Base-by-base conservation (phyloP, 2,888 invertebrate species). In the Athalia circularis region DNA sequence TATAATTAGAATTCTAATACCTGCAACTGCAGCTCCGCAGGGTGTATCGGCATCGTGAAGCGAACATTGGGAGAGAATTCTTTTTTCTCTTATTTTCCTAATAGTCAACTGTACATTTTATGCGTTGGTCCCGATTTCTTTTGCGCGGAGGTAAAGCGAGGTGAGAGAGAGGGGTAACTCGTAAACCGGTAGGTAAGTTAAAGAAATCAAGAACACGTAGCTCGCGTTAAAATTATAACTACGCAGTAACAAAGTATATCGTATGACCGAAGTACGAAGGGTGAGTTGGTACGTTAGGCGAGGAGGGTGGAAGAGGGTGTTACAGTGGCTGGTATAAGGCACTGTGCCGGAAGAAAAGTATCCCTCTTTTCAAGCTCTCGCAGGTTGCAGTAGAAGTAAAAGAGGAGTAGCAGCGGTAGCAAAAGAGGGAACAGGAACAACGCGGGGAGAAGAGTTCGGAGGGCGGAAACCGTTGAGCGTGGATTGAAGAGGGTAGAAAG, bases 171-270 rank as follows among this genome's bases (percentile, higher is more conserved):
- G 43, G 52, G 13, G 52, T 29, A 29, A 29, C 48, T 64, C 62
- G 59, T 75, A 75, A 75, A 75, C 50, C 50, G n/a, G 9, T 75
- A 61, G 75, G 72, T 57, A 85, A 87, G 87, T 86, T 86, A 82
- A 85, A 86, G 85, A 88, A 89, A 89, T 87, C 87, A 85, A 84
- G 83, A 85, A 84, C 89, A 89, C 90, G 89, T 90, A 88, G 84
- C 79, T 80, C 79, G 81, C 88, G 87, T 90, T 90, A 90, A 90
- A 90, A 90, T 90, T 90, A 29, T 29, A 90, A 90, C 89, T 87
- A 85, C 86, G 85, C 82, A 83, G 87, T 89, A 87, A 89, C 88
- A 87, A 89, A 88, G 89, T 88, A 88, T 88, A 88, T 86, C 84
- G 87, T 85, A 86, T 85, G 85, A 85, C 82, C 83, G 81, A 80